Percentiles rank a stretch among this genome's conserved stretches.
phyloP scores from a whole-genome alignment of 2,888 invertebrate species.

The Lordiphosa fenestrarum region DNA sequence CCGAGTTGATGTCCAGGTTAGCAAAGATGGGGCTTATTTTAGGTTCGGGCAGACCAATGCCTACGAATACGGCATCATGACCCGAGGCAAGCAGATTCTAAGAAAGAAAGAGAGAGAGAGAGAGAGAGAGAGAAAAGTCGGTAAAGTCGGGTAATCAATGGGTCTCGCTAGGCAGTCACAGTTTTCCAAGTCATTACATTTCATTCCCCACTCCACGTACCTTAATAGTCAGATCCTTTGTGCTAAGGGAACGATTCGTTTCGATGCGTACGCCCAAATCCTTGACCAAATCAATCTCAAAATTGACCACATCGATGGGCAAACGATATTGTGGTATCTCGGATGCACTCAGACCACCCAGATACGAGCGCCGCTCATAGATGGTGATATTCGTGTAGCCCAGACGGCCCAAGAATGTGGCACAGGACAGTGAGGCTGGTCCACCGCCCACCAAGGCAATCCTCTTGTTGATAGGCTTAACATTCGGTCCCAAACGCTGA shows the following conservation, averaged over 20 bases:
- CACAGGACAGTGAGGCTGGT: constrained; percentile 97
- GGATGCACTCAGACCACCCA: constrained; percentile 96
- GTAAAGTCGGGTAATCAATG: too few species aligned
- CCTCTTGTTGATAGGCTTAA: constrained; percentile 80
- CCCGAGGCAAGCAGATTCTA: constrained; percentile 86
- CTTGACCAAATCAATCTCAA: constrained; percentile 93
- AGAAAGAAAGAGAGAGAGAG: constrained; percentile 37
- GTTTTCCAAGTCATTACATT: too few species aligned
- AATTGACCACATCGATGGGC: constrained; percentile 94
- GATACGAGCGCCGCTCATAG: constrained; percentile 92
- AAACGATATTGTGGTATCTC: constrained; percentile 99
- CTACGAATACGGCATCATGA: constrained; percentile 90
- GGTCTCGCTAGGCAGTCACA: too few species aligned
- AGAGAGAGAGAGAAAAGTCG: too few species aligned
- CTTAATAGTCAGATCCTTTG: constrained; percentile 86
- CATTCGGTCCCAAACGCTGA: constrained; percentile 90
- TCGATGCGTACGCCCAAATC: constrained; percentile 96
- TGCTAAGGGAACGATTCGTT: constrained; percentile 86
- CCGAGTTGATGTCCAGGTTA: constrained; percentile 87
- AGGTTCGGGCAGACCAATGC: constrained; percentile 94
- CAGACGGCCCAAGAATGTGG: constrained; percentile 95
- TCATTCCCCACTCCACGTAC: constrained; percentile 77
- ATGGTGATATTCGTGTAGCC: constrained; percentile 96
- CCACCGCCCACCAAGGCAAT: constrained; percentile 97
- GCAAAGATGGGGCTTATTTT: constrained; percentile 90